These are phyloP conservation scores for Gadopsis marmoratus DNA, from an alignment of 2,797 vertebrate genomes.

Conservation along the genomic window DNA sequence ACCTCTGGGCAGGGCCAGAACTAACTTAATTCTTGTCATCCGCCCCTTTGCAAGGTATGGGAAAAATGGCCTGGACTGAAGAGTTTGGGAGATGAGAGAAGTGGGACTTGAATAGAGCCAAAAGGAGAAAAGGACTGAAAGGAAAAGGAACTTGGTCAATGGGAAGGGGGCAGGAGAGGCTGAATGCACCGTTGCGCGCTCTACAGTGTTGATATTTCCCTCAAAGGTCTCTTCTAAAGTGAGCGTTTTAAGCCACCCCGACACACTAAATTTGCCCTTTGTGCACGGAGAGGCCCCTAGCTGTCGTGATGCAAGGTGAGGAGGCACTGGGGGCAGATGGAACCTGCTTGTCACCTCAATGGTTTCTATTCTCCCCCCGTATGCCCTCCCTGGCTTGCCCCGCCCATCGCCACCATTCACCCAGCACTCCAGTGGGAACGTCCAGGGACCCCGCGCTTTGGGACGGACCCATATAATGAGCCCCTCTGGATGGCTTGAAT, in stretches of 20 bases:
- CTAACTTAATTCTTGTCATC: slow-evolving; percentile 91
- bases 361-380: slow-evolving; percentile 86
- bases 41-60: slow-evolving; percentile 91
- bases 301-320: slow-evolving; percentile 94
- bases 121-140: slow-evolving; percentile 84
- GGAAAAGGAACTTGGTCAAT: slow-evolving; percentile 87
- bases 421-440: slow-evolving; percentile 91
- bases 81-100: slow-evolving; percentile 87
- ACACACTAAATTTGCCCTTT: slow-evolving; percentile 90
- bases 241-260: slow-evolving; percentile 88
- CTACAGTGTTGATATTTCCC: slow-evolving; percentile 87
- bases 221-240: slow-evolving; percentile 88
- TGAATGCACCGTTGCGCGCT: slow-evolving; percentile 86
- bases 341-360: slow-evolving; percentile 96
- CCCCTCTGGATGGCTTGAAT: slow-evolving; percentile 89
- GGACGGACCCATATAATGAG: slow-evolving; percentile 93
- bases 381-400: slow-evolving; percentile 78
- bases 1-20: slow-evolving; percentile 87
- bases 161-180: slow-evolving; percentile 80
- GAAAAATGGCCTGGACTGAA: slow-evolving; percentile 86
- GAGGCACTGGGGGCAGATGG: slow-evolving; percentile 93
- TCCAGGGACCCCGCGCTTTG: slow-evolving; percentile 89
- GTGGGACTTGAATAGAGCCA: slow-evolving; percentile 82
- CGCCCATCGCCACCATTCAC: slow-evolving; percentile 90
- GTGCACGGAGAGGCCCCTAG: slow-evolving; percentile 88